Conservation (phyloP, 2,888 invertebrate species). For the Frankliniella intonsa region DNA sequence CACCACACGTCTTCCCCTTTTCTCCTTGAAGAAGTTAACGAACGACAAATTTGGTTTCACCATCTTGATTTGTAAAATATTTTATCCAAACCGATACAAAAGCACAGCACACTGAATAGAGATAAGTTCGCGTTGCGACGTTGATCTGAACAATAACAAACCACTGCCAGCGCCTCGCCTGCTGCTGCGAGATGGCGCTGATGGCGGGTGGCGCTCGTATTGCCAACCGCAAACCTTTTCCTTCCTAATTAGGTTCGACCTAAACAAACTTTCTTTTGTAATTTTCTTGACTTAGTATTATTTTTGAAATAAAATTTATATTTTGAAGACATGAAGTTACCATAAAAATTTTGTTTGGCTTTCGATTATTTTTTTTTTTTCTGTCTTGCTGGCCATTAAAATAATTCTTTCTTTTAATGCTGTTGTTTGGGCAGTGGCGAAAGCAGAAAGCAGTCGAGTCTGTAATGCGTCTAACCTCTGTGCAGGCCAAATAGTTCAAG, state of each 20-base stretch:
- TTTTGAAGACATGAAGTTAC: too few species aligned
- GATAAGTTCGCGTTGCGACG: background rate
- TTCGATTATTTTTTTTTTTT: background rate
- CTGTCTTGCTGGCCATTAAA: background rate
- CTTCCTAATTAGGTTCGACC: background rate
- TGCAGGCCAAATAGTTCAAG: background rate
- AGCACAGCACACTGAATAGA: background rate
- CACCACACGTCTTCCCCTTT: background rate
- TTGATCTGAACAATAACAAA: background rate
- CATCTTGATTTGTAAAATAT: background rate
- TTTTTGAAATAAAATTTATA: too few species aligned
- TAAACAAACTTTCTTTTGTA: background rate
- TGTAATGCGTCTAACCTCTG: background rate
- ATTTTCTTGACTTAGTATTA: too few species aligned
- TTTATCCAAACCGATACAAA: background rate
- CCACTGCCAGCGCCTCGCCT: background rate
- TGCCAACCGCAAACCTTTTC: background rate
- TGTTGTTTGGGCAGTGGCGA: background rate
- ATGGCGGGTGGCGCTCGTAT: background rate
- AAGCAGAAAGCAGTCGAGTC: background rate
- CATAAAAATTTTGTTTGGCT: background rate
- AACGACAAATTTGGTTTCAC: background rate
- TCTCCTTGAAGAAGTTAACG: background rate
- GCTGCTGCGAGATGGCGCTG: background rate
- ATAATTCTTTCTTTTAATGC: background rate